phyloP scores from a whole-genome alignment of 37 sponge, comb jelly and placozoan species.

The Mnemiopsis leidyi region DNA sequence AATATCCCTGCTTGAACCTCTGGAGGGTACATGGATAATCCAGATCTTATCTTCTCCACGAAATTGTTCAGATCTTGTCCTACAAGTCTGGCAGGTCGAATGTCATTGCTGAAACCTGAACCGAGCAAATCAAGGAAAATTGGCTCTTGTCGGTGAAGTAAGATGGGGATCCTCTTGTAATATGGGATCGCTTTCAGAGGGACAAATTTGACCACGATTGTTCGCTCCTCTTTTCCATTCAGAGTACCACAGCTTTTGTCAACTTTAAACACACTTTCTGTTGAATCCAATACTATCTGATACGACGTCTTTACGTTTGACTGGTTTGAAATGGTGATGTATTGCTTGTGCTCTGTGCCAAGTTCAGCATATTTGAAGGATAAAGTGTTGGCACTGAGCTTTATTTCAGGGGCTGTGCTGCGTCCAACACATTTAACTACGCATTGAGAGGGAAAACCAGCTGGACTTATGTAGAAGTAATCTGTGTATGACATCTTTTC shows the following conservation, averaged over 20 bases:
- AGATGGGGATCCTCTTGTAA: slow-evolving; percentile 72
- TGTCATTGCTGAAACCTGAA: slow-evolving; percentile 76
- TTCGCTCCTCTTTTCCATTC: slow-evolving; percentile 40
- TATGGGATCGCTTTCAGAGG: slow-evolving; percentile 81
- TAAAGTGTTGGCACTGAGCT: slow-evolving; percentile 56
- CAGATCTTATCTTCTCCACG: slow-evolving; percentile 68
- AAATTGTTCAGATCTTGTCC: slow-evolving; percentile 68
- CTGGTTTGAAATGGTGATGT: slow-evolving; percentile 73
- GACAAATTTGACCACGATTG: slow-evolving; percentile 73
- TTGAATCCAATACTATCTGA: slow-evolving; percentile 71
- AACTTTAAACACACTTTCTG: slow-evolving; percentile 79
- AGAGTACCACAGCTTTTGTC: slow-evolving; percentile 70
- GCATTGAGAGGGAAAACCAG: slow-evolving; percentile 54
- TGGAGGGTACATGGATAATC: slow-evolving; percentile 77
- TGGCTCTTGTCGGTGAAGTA: slow-evolving; percentile 84
- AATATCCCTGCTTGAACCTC: slow-evolving; percentile 68
- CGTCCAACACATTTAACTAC: slow-evolving; percentile 52
- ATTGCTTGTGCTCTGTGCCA: slow-evolving; percentile 67
- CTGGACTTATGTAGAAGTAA: slow-evolving; percentile 24
- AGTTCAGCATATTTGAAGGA: slow-evolving; percentile 75
- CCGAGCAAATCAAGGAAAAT: slow-evolving; percentile 83
- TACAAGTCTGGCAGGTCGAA: slow-evolving; percentile 74
- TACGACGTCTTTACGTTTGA: slow-evolving; percentile 71
- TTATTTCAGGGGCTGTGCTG: slow-evolving; percentile 70
- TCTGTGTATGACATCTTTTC: slow-evolving; percentile 1